Conservation (phyloP, 2,113 vertebrate species). For the Bettongia penicillata region DNA sequence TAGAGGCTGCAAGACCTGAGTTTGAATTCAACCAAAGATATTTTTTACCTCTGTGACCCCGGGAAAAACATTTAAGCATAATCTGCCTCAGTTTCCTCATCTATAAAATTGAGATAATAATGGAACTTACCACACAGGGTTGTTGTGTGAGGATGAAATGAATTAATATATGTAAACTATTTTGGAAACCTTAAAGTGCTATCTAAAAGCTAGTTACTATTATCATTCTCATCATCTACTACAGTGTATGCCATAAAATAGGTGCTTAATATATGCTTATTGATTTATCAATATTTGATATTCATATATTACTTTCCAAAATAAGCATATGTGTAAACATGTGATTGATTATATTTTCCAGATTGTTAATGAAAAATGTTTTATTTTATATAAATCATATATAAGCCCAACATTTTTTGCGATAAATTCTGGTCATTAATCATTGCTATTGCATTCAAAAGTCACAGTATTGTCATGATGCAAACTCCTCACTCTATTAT, state of each 20-base stretch:
- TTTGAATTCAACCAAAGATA: neutral
- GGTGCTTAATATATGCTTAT: neutral
- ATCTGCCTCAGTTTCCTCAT: neutral
- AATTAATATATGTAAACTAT: neutral
- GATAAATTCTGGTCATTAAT: neutral
- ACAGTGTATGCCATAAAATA: neutral
- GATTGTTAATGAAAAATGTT: neutral
- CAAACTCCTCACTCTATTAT: conserved; percentile 18
- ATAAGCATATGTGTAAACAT: neutral
- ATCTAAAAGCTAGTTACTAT: neutral
- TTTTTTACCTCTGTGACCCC: neutral
- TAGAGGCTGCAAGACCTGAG: neutral
- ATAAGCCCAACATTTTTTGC: conserved; percentile 5
- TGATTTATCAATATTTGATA: neutral
- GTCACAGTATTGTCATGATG: neutral
- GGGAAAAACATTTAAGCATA: neutral
- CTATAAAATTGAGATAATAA: neutral
- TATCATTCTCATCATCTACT: neutral
- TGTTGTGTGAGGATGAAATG: neutral
- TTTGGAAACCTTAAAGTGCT: neutral
- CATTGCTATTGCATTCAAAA: neutral
- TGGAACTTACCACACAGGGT: neutral
- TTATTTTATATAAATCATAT: conserved; percentile 13
- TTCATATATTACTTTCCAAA: neutral
- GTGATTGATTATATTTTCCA: neutral